These are phyloP conservation scores for Colletes collaris DNA, from an alignment of 2,888 invertebrate genomes.

Conservation along the genomic window DNA sequence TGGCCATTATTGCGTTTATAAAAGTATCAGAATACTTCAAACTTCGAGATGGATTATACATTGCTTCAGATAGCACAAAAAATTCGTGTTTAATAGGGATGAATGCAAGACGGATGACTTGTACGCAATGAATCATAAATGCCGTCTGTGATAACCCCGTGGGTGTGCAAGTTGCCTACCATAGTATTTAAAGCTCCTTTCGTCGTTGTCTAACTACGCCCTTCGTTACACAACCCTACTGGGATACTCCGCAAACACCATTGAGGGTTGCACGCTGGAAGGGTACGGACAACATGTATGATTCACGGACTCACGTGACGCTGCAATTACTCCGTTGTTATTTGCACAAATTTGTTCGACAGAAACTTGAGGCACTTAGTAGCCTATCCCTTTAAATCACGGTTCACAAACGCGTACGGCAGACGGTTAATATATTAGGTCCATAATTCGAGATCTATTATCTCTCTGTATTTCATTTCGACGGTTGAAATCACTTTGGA, in stretches of 20 bases:
- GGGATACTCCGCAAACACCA: too few species aligned
- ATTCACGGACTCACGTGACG: constrained; percentile 20
- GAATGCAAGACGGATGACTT: constrained; percentile 8
- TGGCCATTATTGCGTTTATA: not conserved
- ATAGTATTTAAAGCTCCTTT: constrained; percentile 5
- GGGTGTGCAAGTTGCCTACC: not conserved
- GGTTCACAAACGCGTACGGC: not conserved
- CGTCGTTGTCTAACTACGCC: constrained; percentile 8
- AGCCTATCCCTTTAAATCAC: constrained; percentile 17
- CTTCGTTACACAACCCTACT: constrained; percentile 7
- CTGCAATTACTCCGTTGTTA: constrained; percentile 22
- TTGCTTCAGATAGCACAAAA: not conserved
- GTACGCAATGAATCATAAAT: constrained; percentile 24
- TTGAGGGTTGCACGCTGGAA: not conserved
- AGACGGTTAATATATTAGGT: constrained; percentile 10
- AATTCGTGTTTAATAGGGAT: not conserved
- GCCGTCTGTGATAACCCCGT: not conserved
- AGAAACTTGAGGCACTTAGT: constrained; percentile 34
- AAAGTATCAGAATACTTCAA: not conserved
- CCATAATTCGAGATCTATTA: not conserved
- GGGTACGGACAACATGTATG: constrained; percentile 17
- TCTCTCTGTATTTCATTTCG: not conserved
- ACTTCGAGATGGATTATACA: not conserved
- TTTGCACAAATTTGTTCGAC: constrained; percentile 22
- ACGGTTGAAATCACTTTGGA: not conserved